Evolutionary conservation across 1,140 invertebrate genomes (phyloP).

Genomic region (Coenobita brevimanus): DNA sequence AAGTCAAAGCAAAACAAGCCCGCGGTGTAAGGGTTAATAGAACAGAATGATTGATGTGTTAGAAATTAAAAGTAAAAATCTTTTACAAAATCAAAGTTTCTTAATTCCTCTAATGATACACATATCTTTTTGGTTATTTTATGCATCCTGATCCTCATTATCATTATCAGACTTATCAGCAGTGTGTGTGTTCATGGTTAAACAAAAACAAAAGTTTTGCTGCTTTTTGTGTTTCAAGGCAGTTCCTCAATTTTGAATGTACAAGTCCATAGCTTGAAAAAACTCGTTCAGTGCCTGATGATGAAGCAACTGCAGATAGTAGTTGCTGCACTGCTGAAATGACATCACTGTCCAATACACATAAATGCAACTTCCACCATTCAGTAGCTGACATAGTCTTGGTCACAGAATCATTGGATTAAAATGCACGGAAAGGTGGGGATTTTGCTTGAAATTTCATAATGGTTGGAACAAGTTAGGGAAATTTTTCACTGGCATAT

Average conservation of each 20-base stretch:
- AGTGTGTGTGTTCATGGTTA: not conserved
- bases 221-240: constrained; percentile 9
- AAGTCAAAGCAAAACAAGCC: too few relatives aligned
- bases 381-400: constrained; percentile 26
- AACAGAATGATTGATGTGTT: too few relatives aligned
- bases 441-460: constrained; percentile 33
- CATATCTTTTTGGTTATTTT: not conserved
- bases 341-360: not conserved
- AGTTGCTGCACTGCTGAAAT: constrained; percentile 18
- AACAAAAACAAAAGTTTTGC: constrained; percentile 18
- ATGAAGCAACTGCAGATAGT: not conserved
- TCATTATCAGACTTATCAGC: not conserved
- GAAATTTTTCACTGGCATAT: constrained; percentile 12
- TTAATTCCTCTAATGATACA: not conserved
- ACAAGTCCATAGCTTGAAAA: constrained; percentile 22
- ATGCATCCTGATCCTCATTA: not conserved
- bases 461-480: constrained; percentile 21
- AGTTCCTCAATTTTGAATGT: constrained; percentile 19
- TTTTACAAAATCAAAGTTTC: not conserved
- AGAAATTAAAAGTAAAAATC: too few relatives aligned
- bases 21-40: too few relatives aligned
- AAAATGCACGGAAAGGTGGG: constrained; percentile 25
- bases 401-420: constrained; percentile 14
- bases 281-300: constrained; percentile 14
- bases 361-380: constrained; percentile 11